A percentile compares a stretch with the other conserved stretches of the same genome.
These are phyloP conservation scores for Onthophagus taurus DNA, from an alignment of 1,140 invertebrate species.

Conservation along the genomic window DNA sequence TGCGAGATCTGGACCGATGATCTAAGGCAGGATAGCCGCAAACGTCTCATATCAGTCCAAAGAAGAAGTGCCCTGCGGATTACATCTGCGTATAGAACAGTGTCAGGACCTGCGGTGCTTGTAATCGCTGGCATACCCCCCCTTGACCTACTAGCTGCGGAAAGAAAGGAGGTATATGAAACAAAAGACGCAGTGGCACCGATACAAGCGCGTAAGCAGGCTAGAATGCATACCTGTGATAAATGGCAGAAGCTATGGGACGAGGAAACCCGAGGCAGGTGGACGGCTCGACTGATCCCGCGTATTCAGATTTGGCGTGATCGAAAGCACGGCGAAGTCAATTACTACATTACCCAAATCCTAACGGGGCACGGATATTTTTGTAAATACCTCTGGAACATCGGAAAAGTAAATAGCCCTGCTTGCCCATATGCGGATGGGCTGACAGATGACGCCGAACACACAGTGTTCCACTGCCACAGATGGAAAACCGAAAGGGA, in stretches of 20 bases:
- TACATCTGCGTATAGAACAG: conserved; percentile 23
- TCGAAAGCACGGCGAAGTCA: conserved; percentile 18
- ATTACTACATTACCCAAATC: conserved; percentile 20
- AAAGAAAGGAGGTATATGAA: conserved; percentile 7
- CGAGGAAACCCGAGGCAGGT: conserved; percentile 14
- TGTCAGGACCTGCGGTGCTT: conserved; percentile 19
- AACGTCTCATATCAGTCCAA: conserved; percentile 13
- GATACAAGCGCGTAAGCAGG: neutral
- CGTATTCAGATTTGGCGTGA: conserved; percentile 16
- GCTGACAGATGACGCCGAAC: conserved; percentile 17
- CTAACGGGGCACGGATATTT: conserved; percentile 23
- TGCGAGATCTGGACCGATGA: conserved; percentile 9
- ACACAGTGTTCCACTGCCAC: conserved; percentile 18
- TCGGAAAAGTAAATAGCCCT: conserved; percentile 7
- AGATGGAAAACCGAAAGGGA: conserved; percentile 5
- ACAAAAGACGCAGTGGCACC: no score
- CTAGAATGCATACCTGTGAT: neutral
- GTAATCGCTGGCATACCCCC: conserved; percentile 27
- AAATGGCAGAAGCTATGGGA: conserved; percentile 18
- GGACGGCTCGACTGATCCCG: conserved; percentile 20
- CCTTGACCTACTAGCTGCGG: conserved; percentile 24
- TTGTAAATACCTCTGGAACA: conserved; percentile 14
- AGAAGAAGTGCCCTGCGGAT: conserved; percentile 17
- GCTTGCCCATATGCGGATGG: conserved; percentile 11
- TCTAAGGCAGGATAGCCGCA: neutral